phyloP scores from a whole-genome alignment of 2,888 invertebrate genomes.

The Troilus luridus region DNA sequence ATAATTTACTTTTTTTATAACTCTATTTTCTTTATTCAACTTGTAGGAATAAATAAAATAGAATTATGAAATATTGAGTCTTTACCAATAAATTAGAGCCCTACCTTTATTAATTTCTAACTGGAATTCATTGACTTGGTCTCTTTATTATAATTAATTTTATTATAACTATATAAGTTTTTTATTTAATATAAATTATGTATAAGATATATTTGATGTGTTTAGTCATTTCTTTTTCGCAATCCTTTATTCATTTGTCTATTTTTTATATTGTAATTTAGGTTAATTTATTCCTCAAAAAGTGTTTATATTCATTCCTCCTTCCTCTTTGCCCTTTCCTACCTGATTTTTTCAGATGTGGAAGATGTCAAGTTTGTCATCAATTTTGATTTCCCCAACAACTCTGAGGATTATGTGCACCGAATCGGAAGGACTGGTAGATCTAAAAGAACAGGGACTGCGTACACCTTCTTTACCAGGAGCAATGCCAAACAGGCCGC shows the following conservation, averaged over 20 bases:
- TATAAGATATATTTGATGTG: neutral
- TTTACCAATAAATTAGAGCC: no score
- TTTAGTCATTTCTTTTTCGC: neutral
- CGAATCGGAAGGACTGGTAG: conserved; percentile 81
- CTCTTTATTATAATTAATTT: neutral
- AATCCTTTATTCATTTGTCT: neutral
- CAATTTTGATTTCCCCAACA: conserved; percentile 81
- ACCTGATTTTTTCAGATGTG: conserved; percentile 73
- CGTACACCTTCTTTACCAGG: conserved; percentile 95
- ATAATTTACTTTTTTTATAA: no score
- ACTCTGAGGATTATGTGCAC: conserved; percentile 81
- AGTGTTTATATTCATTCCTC: conserved; percentile 23
- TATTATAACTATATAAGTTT: neutral
- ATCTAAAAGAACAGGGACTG: conserved; percentile 79
- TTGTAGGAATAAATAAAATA: no score
- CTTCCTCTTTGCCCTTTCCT: conserved; percentile 43
- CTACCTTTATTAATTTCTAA: no score
- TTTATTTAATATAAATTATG: conserved; percentile 6
- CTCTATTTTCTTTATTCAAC: no score
- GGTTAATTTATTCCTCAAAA: neutral
- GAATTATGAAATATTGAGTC: no score
- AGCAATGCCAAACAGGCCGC: conserved; percentile 91
- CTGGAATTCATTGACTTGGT: neutral
- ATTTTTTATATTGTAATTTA: conserved; percentile 11
- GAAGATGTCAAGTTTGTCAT: conserved; percentile 82